phyloP scores from a whole-genome alignment of 2,113 vertebrate genomes.

The Rhizomys pruinosus region DNA sequence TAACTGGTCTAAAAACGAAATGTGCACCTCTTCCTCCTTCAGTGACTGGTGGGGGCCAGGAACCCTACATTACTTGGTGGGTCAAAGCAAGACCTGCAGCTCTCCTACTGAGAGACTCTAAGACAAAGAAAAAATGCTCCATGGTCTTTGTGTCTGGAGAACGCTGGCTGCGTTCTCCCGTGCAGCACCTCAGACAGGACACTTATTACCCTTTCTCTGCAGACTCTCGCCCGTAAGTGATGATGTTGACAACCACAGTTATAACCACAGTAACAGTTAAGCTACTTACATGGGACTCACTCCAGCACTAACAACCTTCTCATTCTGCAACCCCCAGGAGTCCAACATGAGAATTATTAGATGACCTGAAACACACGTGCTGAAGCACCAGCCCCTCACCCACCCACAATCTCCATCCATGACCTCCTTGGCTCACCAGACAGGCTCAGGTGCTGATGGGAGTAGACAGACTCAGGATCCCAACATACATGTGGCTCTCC shows the following conservation, averaged over 20 bases:
- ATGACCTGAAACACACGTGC: background rate
- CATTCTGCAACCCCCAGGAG: background rate
- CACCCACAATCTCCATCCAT: background rate
- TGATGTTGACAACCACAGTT: background rate
- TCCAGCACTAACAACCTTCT: background rate
- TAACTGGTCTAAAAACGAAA: background rate
- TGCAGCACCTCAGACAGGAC: background rate
- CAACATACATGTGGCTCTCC: rapidly evolving
- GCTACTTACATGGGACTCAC: background rate
- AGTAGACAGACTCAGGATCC: background rate
- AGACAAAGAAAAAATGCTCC: background rate
- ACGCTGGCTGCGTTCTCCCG: background rate
- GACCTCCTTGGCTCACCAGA: background rate
- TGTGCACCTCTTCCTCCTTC: background rate
- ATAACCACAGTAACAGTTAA: background rate
- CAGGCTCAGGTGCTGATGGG: background rate
- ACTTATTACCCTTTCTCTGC: background rate
- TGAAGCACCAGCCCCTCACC: background rate
- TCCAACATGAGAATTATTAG: background rate
- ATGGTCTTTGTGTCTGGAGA: background rate
- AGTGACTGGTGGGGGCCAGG: background rate
- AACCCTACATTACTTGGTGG: background rate
- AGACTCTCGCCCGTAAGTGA: background rate
- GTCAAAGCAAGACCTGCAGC: background rate
- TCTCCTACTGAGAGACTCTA: background rate